Percentiles rank a stretch among this genome's conserved stretches.
Conservation (phyloP, 1,140 invertebrate species). For the Drosophila serrata region DNA sequence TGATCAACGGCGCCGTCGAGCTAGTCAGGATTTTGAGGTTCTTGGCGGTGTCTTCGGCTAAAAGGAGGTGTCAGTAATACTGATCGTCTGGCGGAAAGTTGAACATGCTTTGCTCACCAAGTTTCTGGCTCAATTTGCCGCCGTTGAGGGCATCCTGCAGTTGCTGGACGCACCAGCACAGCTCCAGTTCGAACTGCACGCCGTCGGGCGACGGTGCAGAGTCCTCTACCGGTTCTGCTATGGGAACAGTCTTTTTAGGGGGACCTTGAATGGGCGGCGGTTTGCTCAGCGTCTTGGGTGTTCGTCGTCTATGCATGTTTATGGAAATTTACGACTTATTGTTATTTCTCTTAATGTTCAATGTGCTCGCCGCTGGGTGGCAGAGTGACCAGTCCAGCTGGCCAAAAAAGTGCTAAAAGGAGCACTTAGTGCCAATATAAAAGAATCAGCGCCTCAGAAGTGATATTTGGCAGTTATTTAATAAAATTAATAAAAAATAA, state of each 20-base stretch:
- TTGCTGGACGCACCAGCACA: slow-evolving; percentile 92
- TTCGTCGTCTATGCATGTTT: slow-evolving; percentile 62
- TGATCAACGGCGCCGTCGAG: slow-evolving; percentile 88
- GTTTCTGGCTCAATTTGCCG: slow-evolving; percentile 88
- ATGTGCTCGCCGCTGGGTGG: slow-evolving; percentile 26
- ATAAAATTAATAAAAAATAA: neutral
- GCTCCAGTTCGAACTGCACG: slow-evolving; percentile 90
- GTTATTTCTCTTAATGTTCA: neutral
- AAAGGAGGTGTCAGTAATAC: slow-evolving; percentile 2
- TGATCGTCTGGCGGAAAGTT: neutral
- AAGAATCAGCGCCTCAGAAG: no score
- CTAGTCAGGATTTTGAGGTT: slow-evolving; percentile 89
- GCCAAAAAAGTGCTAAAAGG: no score
- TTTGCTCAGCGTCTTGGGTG: slow-evolving; percentile 61
- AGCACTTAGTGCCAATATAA: neutral
- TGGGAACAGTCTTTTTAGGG: slow-evolving; percentile 22
- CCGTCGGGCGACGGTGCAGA: slow-evolving; percentile 50
- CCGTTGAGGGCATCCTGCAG: slow-evolving; percentile 87
- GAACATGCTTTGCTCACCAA: slow-evolving; percentile 64
- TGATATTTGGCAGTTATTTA: no score
- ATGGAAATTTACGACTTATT: slow-evolving; percentile 4
- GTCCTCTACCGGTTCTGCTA: slow-evolving; percentile 9
- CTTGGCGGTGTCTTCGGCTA: slow-evolving; percentile 88
- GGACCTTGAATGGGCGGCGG: slow-evolving; percentile 62
- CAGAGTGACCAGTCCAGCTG: neutral